Percentiles rank a stretch among this genome's conserved stretches.
phyloP scores from a whole-genome alignment of 2,113 vertebrate species.

The Eurystomus gularis region DNA sequence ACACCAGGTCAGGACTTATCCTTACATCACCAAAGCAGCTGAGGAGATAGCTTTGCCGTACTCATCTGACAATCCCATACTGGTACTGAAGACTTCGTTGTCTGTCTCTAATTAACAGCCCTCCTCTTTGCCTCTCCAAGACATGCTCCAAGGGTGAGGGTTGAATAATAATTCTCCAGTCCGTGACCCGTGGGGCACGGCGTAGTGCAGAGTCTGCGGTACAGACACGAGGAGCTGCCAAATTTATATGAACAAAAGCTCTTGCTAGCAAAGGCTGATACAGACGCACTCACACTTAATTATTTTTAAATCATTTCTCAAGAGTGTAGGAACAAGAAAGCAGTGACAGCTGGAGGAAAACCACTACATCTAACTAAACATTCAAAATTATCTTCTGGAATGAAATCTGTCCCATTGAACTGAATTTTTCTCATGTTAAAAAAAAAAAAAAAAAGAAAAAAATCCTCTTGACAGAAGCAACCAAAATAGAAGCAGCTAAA shows the following conservation, averaged over 20 bases:
- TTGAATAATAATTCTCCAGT: background rate
- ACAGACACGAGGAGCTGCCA: background rate
- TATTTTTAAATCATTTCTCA: constrained; percentile 56
- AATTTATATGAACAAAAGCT: constrained; percentile 46
- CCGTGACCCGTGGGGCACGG: background rate
- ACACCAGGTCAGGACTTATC: background rate
- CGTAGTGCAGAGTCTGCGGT: background rate
- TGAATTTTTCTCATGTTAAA: background rate
- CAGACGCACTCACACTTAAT: constrained; percentile 42
- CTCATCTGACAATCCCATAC: background rate
- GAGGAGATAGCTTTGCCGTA: background rate
- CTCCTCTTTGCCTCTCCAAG: background rate
- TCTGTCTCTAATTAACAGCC: background rate
- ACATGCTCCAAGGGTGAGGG: background rate
- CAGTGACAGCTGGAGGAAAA: constrained; percentile 59
- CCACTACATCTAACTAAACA: constrained; percentile 6
- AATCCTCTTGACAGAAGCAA: constrained; percentile 8
- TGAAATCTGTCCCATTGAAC: constrained; percentile 51
- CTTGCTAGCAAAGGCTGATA: constrained; percentile 13
- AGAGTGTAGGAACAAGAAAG: constrained; percentile 26
- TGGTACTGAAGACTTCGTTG: background rate
- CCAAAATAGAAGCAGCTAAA: constrained; percentile 30
- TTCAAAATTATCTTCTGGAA: constrained; percentile 46
- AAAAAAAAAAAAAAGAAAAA: background rate
- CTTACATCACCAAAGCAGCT: background rate